Conservation (phyloP, 2,113 vertebrate species). For the Elanoides forficatus region DNA sequence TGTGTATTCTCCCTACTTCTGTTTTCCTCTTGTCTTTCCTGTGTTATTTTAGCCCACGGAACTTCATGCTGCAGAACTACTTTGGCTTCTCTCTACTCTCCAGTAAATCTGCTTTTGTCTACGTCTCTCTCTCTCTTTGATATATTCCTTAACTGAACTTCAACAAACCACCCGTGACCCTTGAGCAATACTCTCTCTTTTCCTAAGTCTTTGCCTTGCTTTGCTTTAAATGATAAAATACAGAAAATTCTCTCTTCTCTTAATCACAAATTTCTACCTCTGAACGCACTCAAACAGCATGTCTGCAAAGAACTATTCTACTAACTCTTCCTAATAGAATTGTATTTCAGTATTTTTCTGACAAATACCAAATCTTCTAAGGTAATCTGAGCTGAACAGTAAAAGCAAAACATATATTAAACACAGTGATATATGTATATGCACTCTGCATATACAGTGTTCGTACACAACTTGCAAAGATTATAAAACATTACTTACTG, state of each 20-base stretch:
- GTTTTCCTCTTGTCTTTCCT: neutral
- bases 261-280: neutral
- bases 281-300: fast-evolving
- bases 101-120: neutral
- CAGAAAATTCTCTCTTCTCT: neutral
- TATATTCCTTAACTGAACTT: neutral
- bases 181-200: neutral
- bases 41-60: neutral
- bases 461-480: neutral
- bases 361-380: neutral
- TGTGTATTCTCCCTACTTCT: neutral
- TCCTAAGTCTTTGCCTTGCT: neutral
- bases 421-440: fast-evolving
- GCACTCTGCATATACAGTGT: fast-evolving
- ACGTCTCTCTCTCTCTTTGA: neutral
- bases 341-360: neutral
- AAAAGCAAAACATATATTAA: fast-evolving
- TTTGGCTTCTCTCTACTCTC: neutral
- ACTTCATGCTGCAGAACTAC: neutral
- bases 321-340: neutral
- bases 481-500: fast-evolving
- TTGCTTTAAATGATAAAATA: neutral
- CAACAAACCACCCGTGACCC: neutral
- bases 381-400: neutral
- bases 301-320: neutral